Evolutionary conservation across 2,888 invertebrate genomes (phyloP).

Genomic region (Bugulina stolonifera): DNA sequence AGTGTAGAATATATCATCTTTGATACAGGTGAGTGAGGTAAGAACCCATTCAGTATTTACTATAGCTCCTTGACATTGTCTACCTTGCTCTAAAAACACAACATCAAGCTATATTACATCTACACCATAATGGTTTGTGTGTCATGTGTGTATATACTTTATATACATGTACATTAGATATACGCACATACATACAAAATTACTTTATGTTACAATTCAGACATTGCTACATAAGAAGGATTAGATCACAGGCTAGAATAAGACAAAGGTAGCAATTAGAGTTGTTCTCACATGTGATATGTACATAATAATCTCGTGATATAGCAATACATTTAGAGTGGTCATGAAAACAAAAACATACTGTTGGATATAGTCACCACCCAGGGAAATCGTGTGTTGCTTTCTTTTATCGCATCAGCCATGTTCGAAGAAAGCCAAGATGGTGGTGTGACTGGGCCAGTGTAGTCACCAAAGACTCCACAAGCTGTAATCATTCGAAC

Average conservation of each 20-base stretch:
- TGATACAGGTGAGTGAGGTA: neutral
- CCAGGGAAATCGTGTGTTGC: conserved; percentile 9
- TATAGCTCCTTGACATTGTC: neutral
- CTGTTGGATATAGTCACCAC: conserved; percentile 2
- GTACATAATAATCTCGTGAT: too few relatives aligned
- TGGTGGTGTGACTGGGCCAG: neutral
- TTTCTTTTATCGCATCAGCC: neutral
- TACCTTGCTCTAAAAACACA: neutral
- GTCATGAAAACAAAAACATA: neutral
- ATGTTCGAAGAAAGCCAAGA: neutral
- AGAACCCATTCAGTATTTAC: neutral
- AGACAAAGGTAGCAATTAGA: too few relatives aligned
- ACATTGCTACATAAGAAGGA: too few relatives aligned
- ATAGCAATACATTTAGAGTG: too few relatives aligned
- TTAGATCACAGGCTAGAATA: too few relatives aligned
- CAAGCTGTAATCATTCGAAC: neutral
- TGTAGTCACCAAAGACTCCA: conserved; percentile 13
- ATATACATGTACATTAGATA: neutral
- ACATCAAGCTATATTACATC: neutral
- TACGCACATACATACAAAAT: neutral
- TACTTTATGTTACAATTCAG: neutral
- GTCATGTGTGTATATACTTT: neutral
- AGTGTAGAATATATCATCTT: neutral
- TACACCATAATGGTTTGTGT: neutral
- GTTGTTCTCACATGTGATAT: too few relatives aligned